Conservation (phyloP, 2,888 invertebrate species). For the Drepanosiphum platanoidis region DNA sequence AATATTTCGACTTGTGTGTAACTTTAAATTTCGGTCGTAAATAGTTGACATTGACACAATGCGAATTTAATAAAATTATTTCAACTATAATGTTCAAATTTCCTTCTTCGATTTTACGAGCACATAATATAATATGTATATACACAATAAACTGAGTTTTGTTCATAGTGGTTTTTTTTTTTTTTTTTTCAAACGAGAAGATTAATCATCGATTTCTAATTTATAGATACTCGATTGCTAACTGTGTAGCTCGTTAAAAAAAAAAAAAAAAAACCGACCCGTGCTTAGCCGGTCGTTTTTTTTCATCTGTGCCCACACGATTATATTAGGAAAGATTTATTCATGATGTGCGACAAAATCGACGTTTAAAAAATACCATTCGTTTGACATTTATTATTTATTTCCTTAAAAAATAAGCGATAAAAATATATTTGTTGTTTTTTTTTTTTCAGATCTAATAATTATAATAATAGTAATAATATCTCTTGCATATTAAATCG, state of each 20-base stretch:
- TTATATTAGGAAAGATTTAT: background rate
- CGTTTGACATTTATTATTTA: background rate
- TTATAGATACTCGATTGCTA: background rate
- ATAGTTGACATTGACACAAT: background rate
- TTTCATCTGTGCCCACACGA: background rate
- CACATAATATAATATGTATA: no score
- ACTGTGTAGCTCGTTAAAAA: background rate
- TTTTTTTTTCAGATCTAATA: background rate
- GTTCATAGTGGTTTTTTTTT: background rate
- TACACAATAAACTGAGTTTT: no score
- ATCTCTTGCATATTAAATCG: no score
- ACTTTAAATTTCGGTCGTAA: background rate
- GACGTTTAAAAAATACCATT: background rate
- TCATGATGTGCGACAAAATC: background rate
- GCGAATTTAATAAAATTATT: background rate
- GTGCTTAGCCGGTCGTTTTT: background rate
- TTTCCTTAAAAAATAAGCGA: background rate
- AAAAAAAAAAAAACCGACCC: no score
- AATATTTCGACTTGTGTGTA: background rate
- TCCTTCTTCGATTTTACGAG: background rate
- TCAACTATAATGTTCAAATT: background rate
- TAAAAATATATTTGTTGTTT: background rate
- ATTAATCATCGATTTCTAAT: background rate
- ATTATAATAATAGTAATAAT: no score
- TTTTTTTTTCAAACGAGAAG: background rate